These are phyloP conservation scores for Microctonus brassicae DNA, from an alignment of 2,888 invertebrate species.

Conservation along the genomic window DNA sequence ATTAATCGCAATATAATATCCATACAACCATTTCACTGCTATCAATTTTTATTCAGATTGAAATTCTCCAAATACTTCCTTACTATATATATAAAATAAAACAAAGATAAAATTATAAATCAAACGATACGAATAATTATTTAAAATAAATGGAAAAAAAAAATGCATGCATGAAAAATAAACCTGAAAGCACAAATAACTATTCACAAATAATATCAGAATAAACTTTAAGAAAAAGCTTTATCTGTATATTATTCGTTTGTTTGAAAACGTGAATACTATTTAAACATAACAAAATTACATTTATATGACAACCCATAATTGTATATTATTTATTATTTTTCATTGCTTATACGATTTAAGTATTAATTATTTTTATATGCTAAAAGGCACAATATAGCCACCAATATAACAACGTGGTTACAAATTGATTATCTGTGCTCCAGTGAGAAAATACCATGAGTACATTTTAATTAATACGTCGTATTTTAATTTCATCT, in stretches of 20 bases:
- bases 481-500: too few relatives aligned
- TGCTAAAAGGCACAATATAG: slow-evolving; percentile 68
- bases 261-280: slow-evolving; percentile 7
- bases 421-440: slow-evolving; percentile 60
- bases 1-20: background rate
- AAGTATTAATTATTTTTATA: slow-evolving; percentile 58
- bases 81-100: background rate
- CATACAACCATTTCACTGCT: too few relatives aligned
- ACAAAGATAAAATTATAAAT: background rate
- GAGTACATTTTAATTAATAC: slow-evolving; percentile 50
- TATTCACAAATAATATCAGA: background rate
- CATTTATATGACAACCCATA: slow-evolving; percentile 42
- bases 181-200: background rate
- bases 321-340: slow-evolving; percentile 63
- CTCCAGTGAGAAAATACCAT: slow-evolving; percentile 51
- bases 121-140: background rate
- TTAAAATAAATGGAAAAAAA: background rate
- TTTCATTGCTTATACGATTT: slow-evolving; percentile 57
- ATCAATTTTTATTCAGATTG: background rate
- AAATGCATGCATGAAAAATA: background rate
- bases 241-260: background rate
- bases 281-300: slow-evolving; percentile 16
- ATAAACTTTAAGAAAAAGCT: background rate
- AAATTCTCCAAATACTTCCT: background rate
- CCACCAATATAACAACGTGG: slow-evolving; percentile 67